Evolutionary conservation across 2,888 invertebrate genomes (phyloP), one percentile per base, ranked within the genome.

Genomic region (Hyppa rectilinea): DNA sequence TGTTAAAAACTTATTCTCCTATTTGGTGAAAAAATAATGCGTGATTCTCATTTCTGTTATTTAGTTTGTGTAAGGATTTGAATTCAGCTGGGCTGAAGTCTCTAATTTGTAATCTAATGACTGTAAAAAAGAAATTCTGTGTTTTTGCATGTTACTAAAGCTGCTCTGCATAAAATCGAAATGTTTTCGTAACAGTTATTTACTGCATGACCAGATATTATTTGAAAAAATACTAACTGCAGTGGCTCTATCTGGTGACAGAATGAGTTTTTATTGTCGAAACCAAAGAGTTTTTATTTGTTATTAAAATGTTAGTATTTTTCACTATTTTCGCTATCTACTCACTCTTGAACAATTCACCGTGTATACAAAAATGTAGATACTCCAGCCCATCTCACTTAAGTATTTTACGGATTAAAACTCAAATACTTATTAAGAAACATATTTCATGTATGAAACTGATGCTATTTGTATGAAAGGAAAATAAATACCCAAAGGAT

Each of bases 1-100:
- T 26, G 85, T 86, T 55, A 92, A 88, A 87, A 84, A 75, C 49
- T 84, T 90, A 43, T 59, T 93, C 68, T 78, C 81, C 26, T 89
- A 83, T 80, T 80, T 92, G 40, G 80, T 91, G 59, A 90, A 84
- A 65, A 93, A 94, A 88, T 93, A 91, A 89, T 86, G 45, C 80
- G 56, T 49, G 70, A 59, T 71, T 70, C 53, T 62, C 26, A 58
- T 58, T 47, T 70, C 49, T 75, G 43, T 75, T 69, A 67, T 56
- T 78, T 72, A 65, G 68, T 78, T 29, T 45, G 45, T 59, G 34
- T 71, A 66, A 64, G 45, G 40, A 59, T 52, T 59, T n/a, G 17
- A 47, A 47, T 38, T 20, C 14, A 20, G 29, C 5, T 53, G 56
- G 68, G 61, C 61, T 65, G 65, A 17, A 45, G 49, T 66, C 17